Base-by-base conservation (phyloP, 1,140 invertebrate genomes). In the Doryteuthis pealeii region DNA sequence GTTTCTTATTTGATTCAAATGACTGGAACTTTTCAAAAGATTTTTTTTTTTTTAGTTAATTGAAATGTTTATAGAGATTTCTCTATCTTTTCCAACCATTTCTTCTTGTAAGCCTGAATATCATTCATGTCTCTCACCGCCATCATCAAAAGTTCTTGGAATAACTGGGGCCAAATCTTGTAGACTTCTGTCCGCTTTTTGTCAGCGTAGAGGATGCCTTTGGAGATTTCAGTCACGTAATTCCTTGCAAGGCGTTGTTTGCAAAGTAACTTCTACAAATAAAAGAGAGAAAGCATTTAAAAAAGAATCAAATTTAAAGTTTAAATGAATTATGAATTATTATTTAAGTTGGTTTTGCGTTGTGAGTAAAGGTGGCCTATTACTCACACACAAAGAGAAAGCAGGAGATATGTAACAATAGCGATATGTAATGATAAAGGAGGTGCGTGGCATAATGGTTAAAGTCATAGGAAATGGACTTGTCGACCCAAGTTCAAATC, bases 161-260 rank as follows among this genome's bases (percentile, higher is more conserved):
- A 84, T 69, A 87, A 77, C 70, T 79, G 74, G 14, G 86, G 85
- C 86, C 86, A 87, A 15, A 86, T 73, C 74, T 82, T 81, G 40
- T 79, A 74, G 26, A 87, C 71, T 75, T 83, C 83, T 70, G 74
- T 78, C 43, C 77, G 77, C 77, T 86, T 86, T 71, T 81, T 80
- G 74, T 87, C 84, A 35, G 75, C 76, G 71, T 83, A 82, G 40
- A 86, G 77, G 6, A 83, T 80, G 45, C 85, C 84, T 70, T 82
- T 84, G 65, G 80, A 79, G 68, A 86, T 76, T 76, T 86, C 82
- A 75, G 75, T 79, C 12, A 87, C 74, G 72, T 82, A 86, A 73
- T 75, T 80, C 32, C 75, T 81, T 12, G 82, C 80, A 78, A 85
- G 82, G 78, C 74, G 81, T 83, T 31, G 30, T 71, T 31, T 74